These are phyloP conservation scores for Acleris emargana DNA, from an alignment of 2,888 invertebrate genomes.

Conservation along the genomic window DNA sequence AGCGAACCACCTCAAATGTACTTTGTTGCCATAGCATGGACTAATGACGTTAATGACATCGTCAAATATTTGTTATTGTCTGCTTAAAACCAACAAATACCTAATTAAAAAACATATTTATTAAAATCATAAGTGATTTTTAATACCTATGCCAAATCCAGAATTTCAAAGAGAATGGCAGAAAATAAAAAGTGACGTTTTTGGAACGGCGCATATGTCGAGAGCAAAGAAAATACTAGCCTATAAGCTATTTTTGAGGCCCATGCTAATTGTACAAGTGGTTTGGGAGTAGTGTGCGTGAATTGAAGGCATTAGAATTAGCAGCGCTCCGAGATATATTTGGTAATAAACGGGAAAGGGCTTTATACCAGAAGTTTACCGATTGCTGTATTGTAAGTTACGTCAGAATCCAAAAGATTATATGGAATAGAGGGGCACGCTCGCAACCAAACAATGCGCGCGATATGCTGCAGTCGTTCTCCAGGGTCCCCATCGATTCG, in stretches of 20 bases:
- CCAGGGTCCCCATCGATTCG: conserved; percentile 41
- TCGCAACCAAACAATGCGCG: conserved; percentile 40
- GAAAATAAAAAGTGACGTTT: conserved; percentile 43
- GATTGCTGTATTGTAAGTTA: conserved; percentile 53
- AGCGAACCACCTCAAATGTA: too few species aligned
- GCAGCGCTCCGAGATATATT: conserved; percentile 52
- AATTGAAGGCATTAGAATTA: conserved; percentile 51
- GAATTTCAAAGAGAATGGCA: conserved; percentile 41
- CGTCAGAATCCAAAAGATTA: conserved; percentile 51
- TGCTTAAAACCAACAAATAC: too few species aligned
- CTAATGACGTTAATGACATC: too few species aligned
- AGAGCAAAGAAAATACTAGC: conserved; percentile 51
- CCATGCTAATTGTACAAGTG: conserved; percentile 54
- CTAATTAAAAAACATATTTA: background rate
- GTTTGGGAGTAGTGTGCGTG: conserved; percentile 43
- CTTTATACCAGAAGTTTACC: conserved; percentile 49
- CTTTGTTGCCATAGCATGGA: too few species aligned
- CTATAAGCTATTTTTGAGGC: conserved; percentile 61
- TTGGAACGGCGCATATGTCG: conserved; percentile 44
- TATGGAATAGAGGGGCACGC: conserved; percentile 50
- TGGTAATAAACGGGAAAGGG: conserved; percentile 34
- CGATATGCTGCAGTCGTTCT: conserved; percentile 43
- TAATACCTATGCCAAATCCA: conserved; percentile 39
- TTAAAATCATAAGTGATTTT: background rate
- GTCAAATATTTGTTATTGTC: too few species aligned